phyloP scores from a whole-genome alignment of 1,140 invertebrate genomes.

The Formica selysi region DNA sequence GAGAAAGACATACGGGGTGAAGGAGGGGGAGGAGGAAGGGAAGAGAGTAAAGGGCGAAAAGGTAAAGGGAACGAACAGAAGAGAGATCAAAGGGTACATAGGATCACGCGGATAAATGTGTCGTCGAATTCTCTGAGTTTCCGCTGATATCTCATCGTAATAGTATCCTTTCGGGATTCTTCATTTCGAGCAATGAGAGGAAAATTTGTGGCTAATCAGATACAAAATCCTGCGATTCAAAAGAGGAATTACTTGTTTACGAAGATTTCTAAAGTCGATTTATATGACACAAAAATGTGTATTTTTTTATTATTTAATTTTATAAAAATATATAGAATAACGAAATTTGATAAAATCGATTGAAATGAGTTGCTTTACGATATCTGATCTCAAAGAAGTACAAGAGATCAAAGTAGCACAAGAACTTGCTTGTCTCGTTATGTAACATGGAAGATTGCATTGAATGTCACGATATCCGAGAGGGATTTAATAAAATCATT shows the following conservation, averaged over 20 bases:
- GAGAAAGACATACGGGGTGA: background rate
- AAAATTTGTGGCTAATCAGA: background rate
- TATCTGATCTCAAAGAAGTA: slow-evolving; percentile 15
- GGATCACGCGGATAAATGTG: slow-evolving; percentile 38
- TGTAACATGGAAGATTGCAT: slow-evolving; percentile 33
- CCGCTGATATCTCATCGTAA: slow-evolving; percentile 34
- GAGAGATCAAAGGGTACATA: background rate
- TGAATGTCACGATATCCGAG: slow-evolving; percentile 60
- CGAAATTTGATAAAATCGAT: slow-evolving; percentile 34
- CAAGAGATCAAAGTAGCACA: slow-evolving; percentile 7
- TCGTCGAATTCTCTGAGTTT: slow-evolving; percentile 60
- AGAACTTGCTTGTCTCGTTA: slow-evolving; percentile 29
- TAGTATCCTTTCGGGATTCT: slow-evolving; percentile 17
- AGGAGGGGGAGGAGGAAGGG: background rate
- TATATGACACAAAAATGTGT: background rate
- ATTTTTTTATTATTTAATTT: slow-evolving; percentile 8
- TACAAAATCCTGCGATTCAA: background rate
- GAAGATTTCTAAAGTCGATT: background rate
- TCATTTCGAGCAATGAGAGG: slow-evolving; percentile 3
- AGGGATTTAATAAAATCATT: slow-evolving; percentile 63
- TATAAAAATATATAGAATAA: background rate
- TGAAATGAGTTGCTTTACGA: slow-evolving; percentile 4
- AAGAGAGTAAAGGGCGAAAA: background rate
- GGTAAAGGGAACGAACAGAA: too few species aligned
- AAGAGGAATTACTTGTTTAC: background rate